phyloP scores from a whole-genome alignment of 2,888 invertebrate species.

The Drosophila neoperkinsi region DNA sequence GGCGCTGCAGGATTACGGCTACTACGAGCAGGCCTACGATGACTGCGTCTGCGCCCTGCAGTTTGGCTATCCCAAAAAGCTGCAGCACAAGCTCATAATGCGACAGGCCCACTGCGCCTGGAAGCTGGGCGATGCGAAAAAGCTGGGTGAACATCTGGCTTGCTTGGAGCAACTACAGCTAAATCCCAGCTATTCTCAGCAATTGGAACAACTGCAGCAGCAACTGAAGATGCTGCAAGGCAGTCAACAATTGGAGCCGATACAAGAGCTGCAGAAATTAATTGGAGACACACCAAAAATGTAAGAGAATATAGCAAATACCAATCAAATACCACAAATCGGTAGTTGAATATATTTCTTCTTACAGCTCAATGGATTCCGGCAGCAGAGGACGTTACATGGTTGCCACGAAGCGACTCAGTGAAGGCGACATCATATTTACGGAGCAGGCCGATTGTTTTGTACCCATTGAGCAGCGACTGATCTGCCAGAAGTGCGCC shows the following conservation, averaged over 20 bases:
- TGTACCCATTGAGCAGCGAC: conserved; percentile 87
- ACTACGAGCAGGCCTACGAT: conserved; percentile 79
- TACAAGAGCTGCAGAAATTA: background rate
- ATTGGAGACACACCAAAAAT: conserved; percentile 21
- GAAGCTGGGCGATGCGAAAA: conserved; percentile 46
- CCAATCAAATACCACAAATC: background rate
- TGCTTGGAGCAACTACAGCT: conserved; percentile 45
- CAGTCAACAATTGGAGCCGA: background rate
- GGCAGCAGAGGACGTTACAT: conserved; percentile 73
- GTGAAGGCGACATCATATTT: conserved; percentile 90
- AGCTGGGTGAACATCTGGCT: conserved; percentile 50
- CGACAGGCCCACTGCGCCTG: conserved; percentile 76
- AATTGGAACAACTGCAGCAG: conserved; percentile 51
- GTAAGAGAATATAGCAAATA: conserved; percentile 21
- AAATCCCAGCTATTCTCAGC: conserved; percentile 50
- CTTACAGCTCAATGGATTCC: conserved; percentile 24
- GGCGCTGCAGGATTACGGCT: conserved; percentile 80
- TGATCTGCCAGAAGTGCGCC: conserved; percentile 91
- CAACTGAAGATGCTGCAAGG: conserved; percentile 9
- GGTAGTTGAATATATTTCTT: background rate
- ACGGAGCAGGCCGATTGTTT: conserved; percentile 93
- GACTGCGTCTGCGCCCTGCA: conserved; percentile 81
- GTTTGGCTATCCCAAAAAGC: conserved; percentile 64
- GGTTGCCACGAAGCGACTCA: conserved; percentile 87
- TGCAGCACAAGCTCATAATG: conserved; percentile 71